Conservation (phyloP, 2,888 invertebrate species). For the Heliconius cydno region DNA sequence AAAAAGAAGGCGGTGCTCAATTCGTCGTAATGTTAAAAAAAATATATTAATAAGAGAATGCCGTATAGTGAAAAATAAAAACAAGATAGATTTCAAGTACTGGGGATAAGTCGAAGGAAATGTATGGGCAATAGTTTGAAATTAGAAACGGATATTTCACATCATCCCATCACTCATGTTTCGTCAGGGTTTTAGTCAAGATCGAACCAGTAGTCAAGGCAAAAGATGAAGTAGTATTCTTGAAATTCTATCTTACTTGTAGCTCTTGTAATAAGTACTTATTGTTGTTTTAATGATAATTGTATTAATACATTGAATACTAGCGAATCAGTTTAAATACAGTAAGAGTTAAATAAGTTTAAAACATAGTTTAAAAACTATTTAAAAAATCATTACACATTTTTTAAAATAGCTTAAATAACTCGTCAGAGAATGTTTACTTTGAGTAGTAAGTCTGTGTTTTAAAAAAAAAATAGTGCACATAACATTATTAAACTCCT, state of each 20-base stretch:
- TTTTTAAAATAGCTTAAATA: no score
- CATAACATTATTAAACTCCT: neutral
- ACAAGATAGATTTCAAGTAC: neutral
- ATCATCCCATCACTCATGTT: slow-evolving; percentile 18
- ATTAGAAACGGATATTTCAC: slow-evolving; percentile 18
- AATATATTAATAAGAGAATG: neutral
- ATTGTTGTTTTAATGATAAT: no score
- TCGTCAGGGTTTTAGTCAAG: slow-evolving; percentile 16
- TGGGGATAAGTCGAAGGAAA: neutral
- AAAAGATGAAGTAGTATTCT: neutral
- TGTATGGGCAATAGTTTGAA: neutral
- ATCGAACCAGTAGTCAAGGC: slow-evolving; percentile 1
- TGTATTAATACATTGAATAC: no score
- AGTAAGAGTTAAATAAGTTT: no score
- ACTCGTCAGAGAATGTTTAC: neutral
- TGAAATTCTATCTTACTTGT: neutral
- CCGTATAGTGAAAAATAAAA: neutral
- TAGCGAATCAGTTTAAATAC: neutral
- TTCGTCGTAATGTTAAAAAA: neutral
- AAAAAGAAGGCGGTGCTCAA: no score
- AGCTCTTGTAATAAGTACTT: neutral
- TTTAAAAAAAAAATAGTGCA: neutral
- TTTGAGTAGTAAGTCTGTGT: neutral
- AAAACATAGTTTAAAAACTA: no score
- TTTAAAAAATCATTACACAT: no score